These are phyloP conservation scores for Misgurnus mizolepis DNA, from an alignment of 2,113 vertebrate genomes.

Conservation along the genomic window DNA sequence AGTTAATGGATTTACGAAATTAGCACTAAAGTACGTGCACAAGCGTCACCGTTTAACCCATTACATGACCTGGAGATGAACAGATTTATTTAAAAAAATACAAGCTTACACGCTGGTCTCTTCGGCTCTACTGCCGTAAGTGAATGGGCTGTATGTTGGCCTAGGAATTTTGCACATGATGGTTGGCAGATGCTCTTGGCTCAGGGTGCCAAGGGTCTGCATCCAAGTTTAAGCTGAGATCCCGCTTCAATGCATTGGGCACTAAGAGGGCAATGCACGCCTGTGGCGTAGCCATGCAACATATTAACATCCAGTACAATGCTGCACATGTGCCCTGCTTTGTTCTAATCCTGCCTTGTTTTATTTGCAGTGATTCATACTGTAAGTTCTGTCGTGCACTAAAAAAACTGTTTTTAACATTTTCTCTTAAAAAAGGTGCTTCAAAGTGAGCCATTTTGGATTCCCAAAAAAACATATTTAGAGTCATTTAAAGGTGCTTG, in stretches of 20 bases:
- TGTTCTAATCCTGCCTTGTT: constrained; percentile 52
- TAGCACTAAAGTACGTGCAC: constrained; percentile 25
- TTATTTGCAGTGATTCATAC: constrained; percentile 48
- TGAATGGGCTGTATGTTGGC: constrained; percentile 60
- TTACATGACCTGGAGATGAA: neutral
- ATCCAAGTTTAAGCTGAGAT: constrained; percentile 52
- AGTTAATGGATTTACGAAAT: constrained; percentile 24
- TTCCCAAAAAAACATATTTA: constrained; percentile 51
- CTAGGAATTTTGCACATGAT: constrained; percentile 65
- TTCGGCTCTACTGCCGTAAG: constrained; percentile 53
- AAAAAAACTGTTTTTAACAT: neutral
- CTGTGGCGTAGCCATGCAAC: constrained; percentile 5
- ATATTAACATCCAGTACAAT: constrained; percentile 15
- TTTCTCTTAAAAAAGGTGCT: no score
- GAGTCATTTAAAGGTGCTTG: constrained; percentile 53
- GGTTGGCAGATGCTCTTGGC: constrained; percentile 61
- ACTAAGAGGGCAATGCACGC: constrained; percentile 24
- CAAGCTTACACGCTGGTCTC: constrained; percentile 20
- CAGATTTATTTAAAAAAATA: constrained; percentile 2
- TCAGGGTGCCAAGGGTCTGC: constrained; percentile 52
- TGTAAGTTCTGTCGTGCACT: constrained; percentile 2
- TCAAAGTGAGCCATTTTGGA: no score
- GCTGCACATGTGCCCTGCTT: neutral
- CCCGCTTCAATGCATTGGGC: constrained; percentile 26
- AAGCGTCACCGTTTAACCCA: neutral